Evolutionary conservation across 1,140 invertebrate genomes (phyloP), one percentile per base, ranked within the genome.

Genomic region (Notospermus geniculatus): DNA sequence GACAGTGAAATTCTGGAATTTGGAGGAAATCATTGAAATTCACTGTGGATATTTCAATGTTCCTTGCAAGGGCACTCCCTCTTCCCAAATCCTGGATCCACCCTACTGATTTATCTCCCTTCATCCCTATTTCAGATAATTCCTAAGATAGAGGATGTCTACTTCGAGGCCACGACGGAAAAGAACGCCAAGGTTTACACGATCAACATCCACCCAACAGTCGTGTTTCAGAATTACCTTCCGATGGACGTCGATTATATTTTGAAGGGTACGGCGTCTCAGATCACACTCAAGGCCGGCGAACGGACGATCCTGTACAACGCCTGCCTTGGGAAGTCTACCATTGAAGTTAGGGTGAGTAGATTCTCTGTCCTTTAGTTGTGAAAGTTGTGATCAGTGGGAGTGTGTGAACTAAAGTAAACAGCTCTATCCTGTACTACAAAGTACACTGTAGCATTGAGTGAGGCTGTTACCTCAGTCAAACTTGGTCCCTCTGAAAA

Each of bases 211-310:
- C 88, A 90, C 57, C 93, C 95, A 1, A 89, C 93, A 7, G 87
- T 96, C 0, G 88, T 90, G 68, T 82, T 98, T n/a, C 90, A 92
- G 70, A 99, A 98, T 80, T 88, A 90, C 59, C 80, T 99, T 64
- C 95, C 95, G 0, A 85, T 93, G 39, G 82, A 88, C 29, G 86
- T 98, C 15, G 82, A 87, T 1, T 87, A 90, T 30, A 88, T 87
- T 13, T 57, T 81, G n/a, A 76, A 69, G 81, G 81, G 43, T 27
- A 70, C 73, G 22, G 62, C 53, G 45, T 84, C 88, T 54, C 87
- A 90, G 59, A 79, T 82, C 29, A 70, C 78, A 11, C 57, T 85
- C 5, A 60, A 75, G 68, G 86, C 89, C 0, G 91, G 90, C 29
- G 84, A 88, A 67, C 85, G 86, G 64, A 80, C 87, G 41, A 86